Evolutionary conservation across 2,888 invertebrate genomes (phyloP), one percentile per base, ranked within the genome.

Genomic region (Meloe dianella): DNA sequence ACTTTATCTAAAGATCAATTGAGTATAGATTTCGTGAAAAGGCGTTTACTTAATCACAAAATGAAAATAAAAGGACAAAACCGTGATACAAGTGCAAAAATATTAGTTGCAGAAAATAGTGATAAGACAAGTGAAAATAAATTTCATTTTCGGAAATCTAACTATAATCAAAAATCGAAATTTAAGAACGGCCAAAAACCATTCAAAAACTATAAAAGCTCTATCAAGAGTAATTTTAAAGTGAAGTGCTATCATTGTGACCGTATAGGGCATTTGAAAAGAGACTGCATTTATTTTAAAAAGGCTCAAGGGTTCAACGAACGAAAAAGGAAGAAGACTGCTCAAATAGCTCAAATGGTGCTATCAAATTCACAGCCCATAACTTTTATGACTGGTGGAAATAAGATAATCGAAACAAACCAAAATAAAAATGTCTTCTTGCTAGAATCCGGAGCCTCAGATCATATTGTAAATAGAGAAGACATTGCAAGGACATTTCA

Each of bases 221-320:
- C n/a, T n/a, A n/a, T n/a, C n/a, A 58, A 22, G 6, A 27, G 9
- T 6, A 58, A 27, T 5, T 58, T 3, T 27, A 58, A 58, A 60
- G 7, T 59, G 7, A 60, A 60, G 38, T 60, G 60, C n/a, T 12
- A 60, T 8, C 60, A 60, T 9, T 60, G 58, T 27, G 58, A 38
- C 14, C 12, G 60, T 3, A 1, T 14, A 35, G 35, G 17, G 6
- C 60, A 60, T 38, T 2, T 60, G 1, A 60, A 38, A 35, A 32
- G 10, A 14, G 12, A 60, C 6, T 60, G 60, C n/a, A 38, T 32
- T 24, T 60, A 32, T 32, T 38, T 38, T 12, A 29, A 32, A 9
- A 35, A 2, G 1, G 4, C 8, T 9, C 30, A 60, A 60, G 10
- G 35, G 6, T 10, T 2, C 9, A 10, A 32, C 1, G 10, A 9